A percentile compares a stretch with the other conserved stretches of the same genome.
Conservation (phyloP, 2,888 invertebrate species). For the Rhogogaster chlorosoma region DNA sequence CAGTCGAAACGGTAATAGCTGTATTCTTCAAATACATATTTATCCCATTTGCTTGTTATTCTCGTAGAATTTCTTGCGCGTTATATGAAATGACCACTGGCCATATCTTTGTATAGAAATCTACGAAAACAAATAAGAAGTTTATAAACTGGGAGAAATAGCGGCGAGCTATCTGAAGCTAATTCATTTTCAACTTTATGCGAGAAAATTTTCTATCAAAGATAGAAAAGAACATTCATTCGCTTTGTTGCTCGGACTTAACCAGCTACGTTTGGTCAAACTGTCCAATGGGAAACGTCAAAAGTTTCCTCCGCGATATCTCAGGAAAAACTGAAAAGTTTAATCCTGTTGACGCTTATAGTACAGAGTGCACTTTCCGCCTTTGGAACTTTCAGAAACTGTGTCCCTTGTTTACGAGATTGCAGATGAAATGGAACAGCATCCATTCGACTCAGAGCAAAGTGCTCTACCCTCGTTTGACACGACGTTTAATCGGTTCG, state of each 20-base stretch:
- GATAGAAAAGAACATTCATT: not conserved
- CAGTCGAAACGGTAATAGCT: not conserved
- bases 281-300: not conserved
- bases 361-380: constrained; percentile 29
- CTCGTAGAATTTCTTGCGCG: not conserved
- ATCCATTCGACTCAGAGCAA: constrained; percentile 22
- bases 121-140: not conserved
- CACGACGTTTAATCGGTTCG: not conserved
- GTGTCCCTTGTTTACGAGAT: constrained; percentile 13
- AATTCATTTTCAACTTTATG: not conserved
- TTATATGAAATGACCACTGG: not conserved
- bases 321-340: not conserved
- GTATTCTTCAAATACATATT: not conserved
- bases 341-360: constrained; percentile 17
- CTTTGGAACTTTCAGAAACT: not conserved
- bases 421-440: not conserved
- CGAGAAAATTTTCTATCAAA: not conserved
- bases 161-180: not conserved
- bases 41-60: not conserved
- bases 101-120: not conserved
- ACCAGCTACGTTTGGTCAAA: not conserved
- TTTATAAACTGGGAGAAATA: not conserved
- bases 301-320: not conserved
- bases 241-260: not conserved
- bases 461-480: not conserved